These are phyloP conservation scores for Sphaeridia pumilis DNA, from an alignment of 2,888 invertebrate species.

Conservation along the genomic window DNA sequence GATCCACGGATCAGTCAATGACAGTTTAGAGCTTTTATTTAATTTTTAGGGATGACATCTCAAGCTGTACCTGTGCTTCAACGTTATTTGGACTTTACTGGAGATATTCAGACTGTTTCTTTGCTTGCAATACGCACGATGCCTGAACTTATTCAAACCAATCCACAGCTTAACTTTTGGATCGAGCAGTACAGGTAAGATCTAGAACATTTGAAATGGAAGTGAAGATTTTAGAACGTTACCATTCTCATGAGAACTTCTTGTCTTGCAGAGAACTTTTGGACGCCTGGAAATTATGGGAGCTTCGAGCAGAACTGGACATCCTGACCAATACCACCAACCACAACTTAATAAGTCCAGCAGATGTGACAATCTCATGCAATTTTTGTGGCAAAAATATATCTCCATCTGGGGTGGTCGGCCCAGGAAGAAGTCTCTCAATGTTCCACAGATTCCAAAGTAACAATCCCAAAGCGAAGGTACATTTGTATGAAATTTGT, in stretches of 20 bases:
- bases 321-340: conserved; percentile 56
- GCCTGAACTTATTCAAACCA: conserved; percentile 54
- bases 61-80: conserved; percentile 71
- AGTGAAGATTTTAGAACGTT: too few relatives aligned
- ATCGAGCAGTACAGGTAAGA: conserved; percentile 40
- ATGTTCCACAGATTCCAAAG: conserved; percentile 30
- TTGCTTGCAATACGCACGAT: conserved; percentile 66
- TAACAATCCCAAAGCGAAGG: conserved; percentile 49
- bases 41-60: conserved; percentile 50
- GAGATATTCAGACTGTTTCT: conserved; percentile 84
- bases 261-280: conserved; percentile 59
- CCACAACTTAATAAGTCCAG: conserved; percentile 38
- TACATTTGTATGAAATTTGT: conserved; percentile 37
- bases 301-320: conserved; percentile 77
- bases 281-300: conserved; percentile 85
- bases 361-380: conserved; percentile 68
- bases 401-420: conserved; percentile 45
- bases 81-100: conserved; percentile 70
- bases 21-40: background rate
- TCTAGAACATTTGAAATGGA: background rate
- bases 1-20: background rate
- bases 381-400: conserved; percentile 92
- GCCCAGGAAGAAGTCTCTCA: conserved; percentile 24
- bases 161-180: conserved; percentile 42
- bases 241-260: too few relatives aligned